Base-by-base conservation (phyloP, 2,888 invertebrate genomes). In the Zygothrica quintamaculata region DNA sequence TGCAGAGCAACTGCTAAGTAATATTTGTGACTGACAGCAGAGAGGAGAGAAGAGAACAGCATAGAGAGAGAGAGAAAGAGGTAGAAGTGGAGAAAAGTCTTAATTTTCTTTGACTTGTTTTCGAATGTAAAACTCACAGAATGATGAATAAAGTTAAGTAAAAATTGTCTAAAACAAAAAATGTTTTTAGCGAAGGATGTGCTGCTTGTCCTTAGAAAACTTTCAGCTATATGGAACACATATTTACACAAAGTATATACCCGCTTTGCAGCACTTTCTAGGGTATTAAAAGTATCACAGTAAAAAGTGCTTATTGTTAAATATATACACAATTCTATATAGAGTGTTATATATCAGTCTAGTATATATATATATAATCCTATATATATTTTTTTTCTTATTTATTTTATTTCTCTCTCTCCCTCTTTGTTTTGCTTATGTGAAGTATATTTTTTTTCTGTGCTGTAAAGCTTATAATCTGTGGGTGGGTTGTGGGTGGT, bases 1-100 rank as follows among this genome's bases (percentile, higher is more conserved):
- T 57, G 50, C 26, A 34, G 42, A n/a, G 4, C 9, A 33, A 29
- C 50, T 61, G 65, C 55, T 64, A 73, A 77, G 73, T 64, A 78
- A 74, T 69, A 69, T 77, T 77, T 77, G 76, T n/a, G n/a, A n/a
- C n/a, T n/a, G n/a, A n/a, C n/a, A n/a, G n/a, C n/a, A n/a, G n/a
- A n/a, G n/a, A n/a, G n/a, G n/a, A n/a, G n/a, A n/a, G n/a, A n/a
- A n/a, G n/a, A n/a, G n/a, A n/a, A n/a, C 39, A 36, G 37, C 61
- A 33, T 61, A n/a, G 42, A 65, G 60, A 42, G 34, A 26, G 26
- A 22, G 22, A 34, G 13, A 9, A 55, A 56, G 61, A 65, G 64
- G 74, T 57, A 53, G 57, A 69, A 36, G 37, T 48, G 39, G 15
- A 58, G 22, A 43, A 37, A 55, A 65, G 25, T 48, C 48, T 29